Base-by-base conservation (phyloP, 2,113 vertebrate species). In the Calyptomena viridis region DNA sequence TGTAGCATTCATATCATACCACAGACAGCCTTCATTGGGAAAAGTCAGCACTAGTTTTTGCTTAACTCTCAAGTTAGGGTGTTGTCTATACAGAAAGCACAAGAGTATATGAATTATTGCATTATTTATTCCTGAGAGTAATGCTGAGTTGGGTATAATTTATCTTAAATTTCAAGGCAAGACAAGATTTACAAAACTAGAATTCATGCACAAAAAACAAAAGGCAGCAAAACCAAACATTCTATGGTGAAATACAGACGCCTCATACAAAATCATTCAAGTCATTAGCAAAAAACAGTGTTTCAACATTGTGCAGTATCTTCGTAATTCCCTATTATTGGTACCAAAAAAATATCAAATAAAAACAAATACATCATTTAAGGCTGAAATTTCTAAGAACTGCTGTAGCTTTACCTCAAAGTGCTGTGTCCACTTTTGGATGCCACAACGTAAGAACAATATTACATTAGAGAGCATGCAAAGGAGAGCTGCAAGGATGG, bases 211-310 rank as follows among this genome's bases (percentile, higher is more conserved):
- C 7, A 90, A 72, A 77, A 52, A 56, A 7, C 18, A 6, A 21
- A 60, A 55, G 19, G 30, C 12, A 84, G 40, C 18, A 81, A 74
- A 71, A n/a, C 4, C 28, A 89, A 91, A 14, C 1, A 23, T 47
- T 69, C 23, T 53, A 31, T 8, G 63, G 23, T 42, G 53, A 85
- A 91, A 50, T 22, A 68, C 0, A 6, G 16, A 30, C n/a, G 27
- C 8, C 11, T 60, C 2, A 80, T 3, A 75, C 2, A 64, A 93
- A 64, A 56, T 42, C 7, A 55, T 35, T 66, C 27, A 52, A 8
- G 11, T 47, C 13, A 85, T 30, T 31, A 49, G 62, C 8, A 85
- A 62, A 83, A 50, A 3, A 0, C 17, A n/a, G 4, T 4, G 1
- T 76, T 82, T 75, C 47, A 39, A 8, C 8, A 2, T 22, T 47